These are phyloP conservation scores for Potorous gilbertii DNA, from an alignment of 2,797 vertebrate species.

Conservation along the genomic window DNA sequence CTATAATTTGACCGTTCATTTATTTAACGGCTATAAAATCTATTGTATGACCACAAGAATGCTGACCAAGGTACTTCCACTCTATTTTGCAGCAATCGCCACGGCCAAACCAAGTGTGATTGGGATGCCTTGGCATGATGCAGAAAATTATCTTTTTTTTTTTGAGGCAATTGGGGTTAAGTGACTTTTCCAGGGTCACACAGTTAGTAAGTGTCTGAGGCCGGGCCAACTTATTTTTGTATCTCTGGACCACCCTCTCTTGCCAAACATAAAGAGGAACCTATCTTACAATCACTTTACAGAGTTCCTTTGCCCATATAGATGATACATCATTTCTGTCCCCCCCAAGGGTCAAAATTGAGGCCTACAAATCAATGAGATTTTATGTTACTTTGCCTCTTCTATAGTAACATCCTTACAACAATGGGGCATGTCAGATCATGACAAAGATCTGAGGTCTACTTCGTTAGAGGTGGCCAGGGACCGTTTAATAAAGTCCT, in stretches of 20 bases:
- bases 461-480: neutral
- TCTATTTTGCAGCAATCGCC: neutral
- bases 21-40: neutral
- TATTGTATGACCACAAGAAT: neutral
- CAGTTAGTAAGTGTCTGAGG: neutral
- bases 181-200: neutral
- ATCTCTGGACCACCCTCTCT: neutral
- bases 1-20: neutral
- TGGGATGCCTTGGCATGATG: neutral
- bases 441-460: neutral
- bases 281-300: neutral
- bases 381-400: neutral
- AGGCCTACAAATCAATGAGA: neutral
- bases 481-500: neutral
- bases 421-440: neutral
- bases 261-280: neutral
- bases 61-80: neutral
- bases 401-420: too few relatives aligned
- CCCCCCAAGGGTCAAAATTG: neutral
- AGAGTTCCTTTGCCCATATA: neutral
- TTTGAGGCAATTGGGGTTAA: neutral
- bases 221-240: neutral
- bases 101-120: neutral
- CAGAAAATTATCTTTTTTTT: neutral
- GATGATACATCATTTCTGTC: neutral